Evolutionary conservation across 2,113 vertebrate species (phyloP).

Genomic region (Lagopus leucura): DNA sequence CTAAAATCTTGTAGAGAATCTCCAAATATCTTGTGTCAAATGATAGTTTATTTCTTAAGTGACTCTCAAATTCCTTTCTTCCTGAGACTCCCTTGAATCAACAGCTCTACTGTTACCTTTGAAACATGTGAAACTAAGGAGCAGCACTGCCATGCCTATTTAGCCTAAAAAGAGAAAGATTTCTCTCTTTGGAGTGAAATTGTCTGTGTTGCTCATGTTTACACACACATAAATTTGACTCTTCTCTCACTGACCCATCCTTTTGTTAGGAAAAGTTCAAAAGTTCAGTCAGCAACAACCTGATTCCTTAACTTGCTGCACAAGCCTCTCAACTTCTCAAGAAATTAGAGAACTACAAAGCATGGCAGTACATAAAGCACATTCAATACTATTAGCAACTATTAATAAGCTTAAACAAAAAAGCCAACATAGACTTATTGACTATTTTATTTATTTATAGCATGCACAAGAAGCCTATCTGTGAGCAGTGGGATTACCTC

Average conservation of each 20-base stretch:
- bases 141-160: neutral
- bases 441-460: conserved; percentile 31
- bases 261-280: conserved; percentile 11
- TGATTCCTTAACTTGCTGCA: neutral
- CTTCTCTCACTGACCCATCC: neutral
- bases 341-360: neutral
- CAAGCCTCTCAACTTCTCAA: neutral
- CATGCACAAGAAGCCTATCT: neutral
- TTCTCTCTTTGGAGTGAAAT: neutral
- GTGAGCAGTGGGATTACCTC: conserved; percentile 19
- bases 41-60: neutral
- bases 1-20: neutral
- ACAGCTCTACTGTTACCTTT: neutral
- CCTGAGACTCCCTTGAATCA: neutral
- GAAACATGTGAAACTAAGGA: neutral
- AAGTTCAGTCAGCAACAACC: conserved; percentile 28
- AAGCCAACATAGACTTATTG: conserved; percentile 8
- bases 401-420: conserved; percentile 28
- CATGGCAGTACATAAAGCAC: neutral
- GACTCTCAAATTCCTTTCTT: neutral
- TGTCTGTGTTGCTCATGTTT: neutral
- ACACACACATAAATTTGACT: neutral
- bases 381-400: neutral
- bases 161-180: neutral
- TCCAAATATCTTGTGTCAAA: neutral